A percentile compares a stretch with the other conserved stretches of the same genome.
Evolutionary conservation across 2,888 invertebrate genomes (phyloP).

Genomic region (Chrysolina haemoptera): DNA sequence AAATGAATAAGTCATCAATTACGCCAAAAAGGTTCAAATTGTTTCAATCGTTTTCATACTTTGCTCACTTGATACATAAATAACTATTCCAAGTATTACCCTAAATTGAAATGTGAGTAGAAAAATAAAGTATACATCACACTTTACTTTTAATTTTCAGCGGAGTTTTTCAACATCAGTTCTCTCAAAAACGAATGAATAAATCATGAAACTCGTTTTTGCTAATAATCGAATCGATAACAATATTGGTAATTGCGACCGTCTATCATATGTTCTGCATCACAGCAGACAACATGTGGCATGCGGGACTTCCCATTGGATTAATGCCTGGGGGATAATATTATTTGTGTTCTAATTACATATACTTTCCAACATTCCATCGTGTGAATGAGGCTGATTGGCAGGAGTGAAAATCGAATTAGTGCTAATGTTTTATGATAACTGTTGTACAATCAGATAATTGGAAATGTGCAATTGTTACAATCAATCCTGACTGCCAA

Average conservation of each 20-base stretch:
- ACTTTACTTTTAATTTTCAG: not conserved
- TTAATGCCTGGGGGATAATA: constrained; percentile 27
- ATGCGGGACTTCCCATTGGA: constrained; percentile 33
- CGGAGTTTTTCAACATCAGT: not conserved
- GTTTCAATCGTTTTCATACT: no score
- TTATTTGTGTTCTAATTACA: constrained; percentile 22
- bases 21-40: no score
- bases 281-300: constrained; percentile 34
- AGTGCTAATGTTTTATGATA: not conserved
- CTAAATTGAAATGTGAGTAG: no score
- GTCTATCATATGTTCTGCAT: constrained; percentile 32
- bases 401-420: not conserved
- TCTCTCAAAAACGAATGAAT: not conserved
- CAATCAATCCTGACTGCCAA: not conserved
- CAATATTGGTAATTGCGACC: constrained; percentile 10
- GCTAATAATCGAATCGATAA: not conserved
- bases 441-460: not conserved
- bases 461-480: not conserved
- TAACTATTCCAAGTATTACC: no score
- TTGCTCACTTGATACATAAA: no score
- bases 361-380: constrained; percentile 1
- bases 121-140: not conserved
- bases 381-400: not conserved
- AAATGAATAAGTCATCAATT: no score
- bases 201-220: not conserved